Evolutionary conservation across 92 coral and sea anemone genomes (phyloP), one percentile per base, ranked within the genome.

Genomic region (Phenganax marumi): DNA sequence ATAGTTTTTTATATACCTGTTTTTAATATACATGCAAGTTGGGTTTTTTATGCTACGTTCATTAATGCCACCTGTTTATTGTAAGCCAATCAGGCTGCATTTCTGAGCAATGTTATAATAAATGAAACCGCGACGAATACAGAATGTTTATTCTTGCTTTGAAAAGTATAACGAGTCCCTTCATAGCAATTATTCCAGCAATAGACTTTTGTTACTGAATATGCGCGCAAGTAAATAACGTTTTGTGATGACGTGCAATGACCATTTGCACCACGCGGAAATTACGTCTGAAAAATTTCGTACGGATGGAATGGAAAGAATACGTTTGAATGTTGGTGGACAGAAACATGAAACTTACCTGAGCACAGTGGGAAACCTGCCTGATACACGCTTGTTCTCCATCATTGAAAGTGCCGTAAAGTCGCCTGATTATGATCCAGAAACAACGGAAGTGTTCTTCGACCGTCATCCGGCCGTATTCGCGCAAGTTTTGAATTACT

Each of bases 381-480:
- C 99, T 14, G 97, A 96, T 75, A 88, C 93, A 23, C 99, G 97
- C 2, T 89, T 96, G n/a, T 87, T 90, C 7, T 89, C 87, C 77
- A 92, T 96, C 55, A 82, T 89, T 12, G 99, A 96, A 19, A 93
- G 92, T 72, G 92, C 89, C 12, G 50, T 86, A 1, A 96, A 96
- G 52, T 78, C 83, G 47, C 92, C 93, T 3, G 99, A 96, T 64
- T 96, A 89, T 33, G 99, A 96, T 24, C 88, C 91, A 6, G 97
- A 96, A 50, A 88, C 88, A 16, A 94, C 97, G 16, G 99, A 96
- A 79, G 88, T 91, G 73, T 96, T 96, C 66, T 96, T 96, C 65
- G 99, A 96, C 76, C 90, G 99, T 22, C 99, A 96, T 76, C 99
- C 99, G 9, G 97, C 84, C 10, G 99, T 92, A 77, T 96, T 96